These are phyloP conservation scores for Meloidogyne chitwoodi DNA, from an alignment of 1,140 invertebrate genomes.

Conservation along the genomic window DNA sequence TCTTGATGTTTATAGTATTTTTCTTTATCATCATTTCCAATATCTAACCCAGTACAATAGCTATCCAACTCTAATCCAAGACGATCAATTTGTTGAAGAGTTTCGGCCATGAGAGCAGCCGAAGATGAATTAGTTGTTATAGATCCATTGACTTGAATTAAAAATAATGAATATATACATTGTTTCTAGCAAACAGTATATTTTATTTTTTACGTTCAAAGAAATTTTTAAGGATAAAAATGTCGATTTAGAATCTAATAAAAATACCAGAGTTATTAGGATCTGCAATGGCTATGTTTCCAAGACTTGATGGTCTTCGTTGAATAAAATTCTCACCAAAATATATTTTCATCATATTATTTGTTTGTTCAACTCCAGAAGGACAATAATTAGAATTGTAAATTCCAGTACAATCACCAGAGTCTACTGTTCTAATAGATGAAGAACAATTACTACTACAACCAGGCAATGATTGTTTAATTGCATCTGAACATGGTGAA, in stretches of 20 bases:
- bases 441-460: background rate
- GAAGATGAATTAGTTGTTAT: background rate
- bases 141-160: background rate
- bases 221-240: too few relatives aligned
- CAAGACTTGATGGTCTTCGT: background rate
- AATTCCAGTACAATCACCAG: background rate
- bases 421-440: background rate
- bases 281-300: background rate
- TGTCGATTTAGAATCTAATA: background rate
- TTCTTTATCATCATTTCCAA: background rate
- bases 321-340: background rate
- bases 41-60: constrained; percentile 20
- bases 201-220: too few relatives aligned
- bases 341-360: background rate
- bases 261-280: background rate
- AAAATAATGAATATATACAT: background rate
- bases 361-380: background rate
- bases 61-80: constrained; percentile 28
- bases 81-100: constrained; percentile 38
- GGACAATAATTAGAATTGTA: background rate
- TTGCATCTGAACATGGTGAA: background rate
- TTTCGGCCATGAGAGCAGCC: constrained; percentile 29
- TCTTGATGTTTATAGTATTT: background rate
- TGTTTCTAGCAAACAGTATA: too few relatives aligned
- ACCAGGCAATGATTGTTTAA: background rate